These are phyloP conservation scores for Pycnonotus jocosus DNA, from an alignment of 2,113 vertebrate genomes.

Conservation along the genomic window DNA sequence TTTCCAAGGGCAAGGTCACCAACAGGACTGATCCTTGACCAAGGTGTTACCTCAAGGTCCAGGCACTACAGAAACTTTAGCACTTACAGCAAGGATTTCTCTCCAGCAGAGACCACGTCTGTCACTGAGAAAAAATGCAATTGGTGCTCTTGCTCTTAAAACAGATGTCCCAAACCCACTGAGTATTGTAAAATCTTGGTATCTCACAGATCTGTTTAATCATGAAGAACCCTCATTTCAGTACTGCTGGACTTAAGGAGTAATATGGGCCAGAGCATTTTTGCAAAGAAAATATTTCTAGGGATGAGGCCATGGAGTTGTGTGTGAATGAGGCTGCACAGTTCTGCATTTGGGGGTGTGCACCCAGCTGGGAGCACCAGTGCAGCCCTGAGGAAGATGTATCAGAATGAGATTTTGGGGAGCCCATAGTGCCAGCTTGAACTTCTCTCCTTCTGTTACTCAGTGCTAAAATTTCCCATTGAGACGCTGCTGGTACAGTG, in stretches of 20 bases:
- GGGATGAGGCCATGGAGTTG: neutral
- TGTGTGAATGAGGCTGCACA: neutral
- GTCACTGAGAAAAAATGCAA: neutral
- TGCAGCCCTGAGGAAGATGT: neutral
- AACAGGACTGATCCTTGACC: neutral
- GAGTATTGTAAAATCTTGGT: neutral
- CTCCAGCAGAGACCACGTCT: neutral
- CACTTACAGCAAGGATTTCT: neutral
- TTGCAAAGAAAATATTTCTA: neutral
- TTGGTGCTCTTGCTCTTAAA: neutral
- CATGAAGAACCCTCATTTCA: neutral
- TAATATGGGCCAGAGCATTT: neutral
- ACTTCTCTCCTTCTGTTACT: neutral
- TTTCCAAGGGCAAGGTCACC: slow-evolving; percentile 13
- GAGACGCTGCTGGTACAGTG: neutral
- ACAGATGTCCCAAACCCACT: neutral
- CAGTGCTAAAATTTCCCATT: neutral
- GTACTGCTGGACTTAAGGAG: neutral
- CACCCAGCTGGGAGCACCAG: neutral
- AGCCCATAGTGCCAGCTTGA: neutral
- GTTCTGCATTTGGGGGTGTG: neutral
- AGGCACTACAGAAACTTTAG: neutral
- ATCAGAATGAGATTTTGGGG: fast-evolving
- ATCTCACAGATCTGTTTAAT: fast-evolving
- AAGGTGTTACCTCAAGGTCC: neutral